phyloP scores from a whole-genome alignment of 2,888 invertebrate species.

The Noctua janthina region DNA sequence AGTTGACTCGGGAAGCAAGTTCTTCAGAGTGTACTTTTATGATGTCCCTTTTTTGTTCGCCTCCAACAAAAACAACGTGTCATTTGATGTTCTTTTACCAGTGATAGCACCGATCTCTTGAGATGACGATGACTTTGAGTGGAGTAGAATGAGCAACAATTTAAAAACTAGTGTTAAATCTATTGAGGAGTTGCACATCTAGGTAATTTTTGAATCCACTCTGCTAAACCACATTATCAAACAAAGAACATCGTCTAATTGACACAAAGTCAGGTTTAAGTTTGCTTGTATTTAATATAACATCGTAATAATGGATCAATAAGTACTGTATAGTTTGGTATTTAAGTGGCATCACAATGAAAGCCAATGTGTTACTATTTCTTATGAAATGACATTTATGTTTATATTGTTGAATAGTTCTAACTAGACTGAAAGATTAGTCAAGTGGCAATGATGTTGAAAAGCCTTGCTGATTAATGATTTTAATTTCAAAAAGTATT shows the following conservation, averaged over 20 bases:
- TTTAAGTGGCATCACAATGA: conserved; percentile 19
- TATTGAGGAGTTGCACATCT: background rate
- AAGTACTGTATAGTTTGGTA: conserved; percentile 8
- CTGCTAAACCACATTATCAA: background rate
- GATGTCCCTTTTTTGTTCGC: background rate
- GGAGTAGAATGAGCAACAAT: background rate
- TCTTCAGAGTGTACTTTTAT: background rate
- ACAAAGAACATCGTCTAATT: background rate
- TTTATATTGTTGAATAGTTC: conserved; percentile 42
- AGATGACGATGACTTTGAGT: background rate
- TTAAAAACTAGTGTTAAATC: background rate
- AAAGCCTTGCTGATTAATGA: conserved; percentile 23
- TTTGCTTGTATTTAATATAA: conserved; percentile 9
- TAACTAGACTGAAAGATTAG: conserved; percentile 42
- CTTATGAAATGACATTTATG: conserved; percentile 33
- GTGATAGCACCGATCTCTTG: background rate
- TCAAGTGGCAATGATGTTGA: conserved; percentile 40
- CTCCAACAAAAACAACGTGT: background rate
- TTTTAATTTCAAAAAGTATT: conserved; percentile 47
- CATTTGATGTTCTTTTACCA: background rate
- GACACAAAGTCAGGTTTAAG: conserved; percentile 7
- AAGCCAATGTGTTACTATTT: conserved; percentile 37
- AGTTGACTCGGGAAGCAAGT: background rate
- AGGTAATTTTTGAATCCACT: background rate
- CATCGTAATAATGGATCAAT: conserved; percentile 4